Base-by-base conservation (phyloP, 2,113 vertebrate genomes). In the Tupaia tana region DNA sequence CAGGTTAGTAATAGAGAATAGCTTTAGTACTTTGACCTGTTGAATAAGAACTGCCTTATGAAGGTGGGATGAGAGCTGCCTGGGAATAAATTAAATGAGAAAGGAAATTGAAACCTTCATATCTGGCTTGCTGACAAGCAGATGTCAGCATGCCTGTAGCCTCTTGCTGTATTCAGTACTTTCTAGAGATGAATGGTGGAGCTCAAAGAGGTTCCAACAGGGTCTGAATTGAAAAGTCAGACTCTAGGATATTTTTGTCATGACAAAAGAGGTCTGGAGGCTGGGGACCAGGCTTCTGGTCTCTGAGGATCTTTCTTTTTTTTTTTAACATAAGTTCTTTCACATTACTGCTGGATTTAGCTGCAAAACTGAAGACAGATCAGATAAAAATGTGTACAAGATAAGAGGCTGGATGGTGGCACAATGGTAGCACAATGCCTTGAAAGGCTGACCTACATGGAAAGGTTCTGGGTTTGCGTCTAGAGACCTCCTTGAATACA, bases 1-100 rank as follows among this genome's bases (percentile, higher is more conserved):
- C 93, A 78, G 89, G 97, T 97, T 97, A 98, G 97, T 97, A 97
- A 97, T 96, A 97, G 95, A 98, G 96, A 96, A 93, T 74, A 96
- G 73, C 74, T 96, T 98, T 98, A 98, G 98, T 98, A 97, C 95
- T 98, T 98, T 98, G 97, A 98, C 97, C 97, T 97, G 95, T 97
- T 29, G 1, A 96, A 97, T 97, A 98, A 98, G 96, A 97, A 71
- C 97, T 88, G 95, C 96, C 95, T 97, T 98, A 96, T 95, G 95
- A 98, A 98, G 97, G 78, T 70, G 52, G 81, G 96, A 54, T 96
- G 91, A 96, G 92, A 98, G 88, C 90, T 96, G 94, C 97, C 97
- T 98, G 96, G 82, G 97, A 98, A 98, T 97, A 34, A 77, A 82
- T 4, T 20, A 98, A 97, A 89, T 8, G 25, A 84, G 94, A 91